A percentile compares a stretch with the other conserved stretches of the same genome.
Evolutionary conservation across 2,888 invertebrate genomes (phyloP).

Genomic region (Bedellia somnulentella): DNA sequence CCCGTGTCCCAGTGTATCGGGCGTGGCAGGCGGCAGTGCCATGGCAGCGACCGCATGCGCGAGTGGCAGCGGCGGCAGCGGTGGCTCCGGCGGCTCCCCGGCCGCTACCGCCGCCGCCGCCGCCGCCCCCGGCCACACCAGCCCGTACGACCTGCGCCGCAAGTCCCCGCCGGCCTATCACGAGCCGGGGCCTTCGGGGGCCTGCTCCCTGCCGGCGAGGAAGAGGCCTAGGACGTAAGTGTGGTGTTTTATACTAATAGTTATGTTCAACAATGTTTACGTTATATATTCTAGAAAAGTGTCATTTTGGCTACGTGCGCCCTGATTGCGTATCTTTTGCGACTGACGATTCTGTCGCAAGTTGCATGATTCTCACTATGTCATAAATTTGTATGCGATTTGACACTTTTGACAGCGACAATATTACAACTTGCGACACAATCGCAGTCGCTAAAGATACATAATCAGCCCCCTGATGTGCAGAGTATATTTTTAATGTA

Average conservation of each 20-base stretch:
- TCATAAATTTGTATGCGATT: too few relatives aligned
- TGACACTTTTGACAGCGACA: too few relatives aligned
- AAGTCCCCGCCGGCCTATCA: conserved; percentile 78
- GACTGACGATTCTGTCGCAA: too few relatives aligned
- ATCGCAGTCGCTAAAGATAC: too few relatives aligned
- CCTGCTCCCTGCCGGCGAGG: conserved; percentile 77
- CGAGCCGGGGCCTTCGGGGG: conserved; percentile 66
- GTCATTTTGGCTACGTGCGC: too few relatives aligned
- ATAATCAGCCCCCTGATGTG: too few relatives aligned
- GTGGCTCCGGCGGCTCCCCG: conserved; percentile 53
- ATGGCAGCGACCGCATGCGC: conserved; percentile 52
- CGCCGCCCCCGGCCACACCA: conserved; percentile 78
- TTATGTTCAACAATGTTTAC: background rate
- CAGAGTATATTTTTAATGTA: too few relatives aligned
- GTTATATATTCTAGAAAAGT: too few relatives aligned
- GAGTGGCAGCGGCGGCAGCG: conserved; percentile 56
- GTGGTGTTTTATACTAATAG: too few relatives aligned
- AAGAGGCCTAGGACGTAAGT: conserved; percentile 76
- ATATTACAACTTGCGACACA: too few relatives aligned
- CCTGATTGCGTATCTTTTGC: too few relatives aligned
- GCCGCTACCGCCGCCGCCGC: conserved; percentile 62
- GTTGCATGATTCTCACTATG: too few relatives aligned
- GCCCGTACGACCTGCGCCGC: conserved; percentile 86
- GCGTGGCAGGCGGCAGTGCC: conserved; percentile 46
- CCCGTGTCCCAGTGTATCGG: conserved; percentile 68